Evolutionary conservation across 2,797 vertebrate species (phyloP).

Genomic region (Agapornis canus): DNA sequence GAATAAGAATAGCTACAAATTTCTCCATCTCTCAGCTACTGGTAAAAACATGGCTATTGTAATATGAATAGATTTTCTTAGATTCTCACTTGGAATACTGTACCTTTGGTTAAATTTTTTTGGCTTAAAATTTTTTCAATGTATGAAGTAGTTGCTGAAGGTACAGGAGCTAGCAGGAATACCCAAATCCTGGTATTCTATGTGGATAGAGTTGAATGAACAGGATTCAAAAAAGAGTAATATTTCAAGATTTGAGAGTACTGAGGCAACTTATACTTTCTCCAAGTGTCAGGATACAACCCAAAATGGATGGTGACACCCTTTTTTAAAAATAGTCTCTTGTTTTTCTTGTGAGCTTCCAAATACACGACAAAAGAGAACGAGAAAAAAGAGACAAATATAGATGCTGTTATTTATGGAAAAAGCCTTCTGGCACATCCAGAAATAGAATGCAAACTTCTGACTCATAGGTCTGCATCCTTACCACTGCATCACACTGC

Average conservation of each 20-base stretch:
- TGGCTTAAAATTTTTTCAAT: background rate
- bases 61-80: background rate
- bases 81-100: background rate
- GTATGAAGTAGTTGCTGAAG: background rate
- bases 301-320: background rate
- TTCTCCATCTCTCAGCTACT: background rate
- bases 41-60: background rate
- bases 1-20: background rate
- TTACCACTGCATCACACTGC: background rate
- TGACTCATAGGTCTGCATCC: conserved; percentile 55
- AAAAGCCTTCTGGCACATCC: conserved; percentile 43
- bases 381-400: conserved; percentile 27
- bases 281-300: background rate
- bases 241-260: background rate
- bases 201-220: background rate
- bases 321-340: background rate
- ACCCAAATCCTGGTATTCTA: background rate
- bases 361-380: conserved; percentile 40
- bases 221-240: background rate
- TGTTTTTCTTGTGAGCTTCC: conserved; percentile 35
- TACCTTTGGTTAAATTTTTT: background rate
- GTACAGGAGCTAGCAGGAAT: background rate
- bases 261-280: background rate
- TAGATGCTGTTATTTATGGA: conserved; percentile 57
- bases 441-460: conserved; percentile 47